Conservation (phyloP, 2,113 vertebrate species). For the Penelope pileata region DNA sequence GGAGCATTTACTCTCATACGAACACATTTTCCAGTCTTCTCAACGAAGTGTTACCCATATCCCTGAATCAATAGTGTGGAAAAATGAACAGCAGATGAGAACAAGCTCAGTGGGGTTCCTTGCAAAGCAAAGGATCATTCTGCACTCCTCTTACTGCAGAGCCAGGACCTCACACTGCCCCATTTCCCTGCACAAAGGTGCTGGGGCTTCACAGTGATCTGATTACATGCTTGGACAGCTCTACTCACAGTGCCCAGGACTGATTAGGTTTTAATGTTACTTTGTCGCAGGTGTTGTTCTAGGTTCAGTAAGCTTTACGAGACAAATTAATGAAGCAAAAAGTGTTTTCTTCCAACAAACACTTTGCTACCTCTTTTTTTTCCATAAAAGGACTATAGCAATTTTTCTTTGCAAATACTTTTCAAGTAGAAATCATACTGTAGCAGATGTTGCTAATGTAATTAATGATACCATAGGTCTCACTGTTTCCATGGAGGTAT, state of each 20-base stretch:
- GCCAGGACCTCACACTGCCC: not conserved
- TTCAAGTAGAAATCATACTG: not conserved
- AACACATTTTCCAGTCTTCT: not conserved
- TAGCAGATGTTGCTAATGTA: not conserved
- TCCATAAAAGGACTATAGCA: not conserved
- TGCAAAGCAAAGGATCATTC: not conserved
- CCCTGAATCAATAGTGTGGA: not conserved
- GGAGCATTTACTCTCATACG: not conserved
- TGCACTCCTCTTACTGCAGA: not conserved
- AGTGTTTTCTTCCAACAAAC: not conserved
- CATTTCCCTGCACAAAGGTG: not conserved
- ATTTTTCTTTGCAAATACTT: not conserved
- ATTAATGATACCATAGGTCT: not conserved
- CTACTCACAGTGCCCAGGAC: not conserved
- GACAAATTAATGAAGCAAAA: not conserved
- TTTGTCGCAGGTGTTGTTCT: not conserved
- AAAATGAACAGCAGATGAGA: not conserved
- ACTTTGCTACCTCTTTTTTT: not conserved
- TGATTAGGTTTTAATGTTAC: not conserved
- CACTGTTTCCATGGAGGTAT: not conserved
- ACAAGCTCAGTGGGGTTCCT: not conserved
- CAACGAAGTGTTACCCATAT: not conserved
- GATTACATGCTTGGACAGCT: not conserved
- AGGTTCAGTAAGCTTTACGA: not conserved
- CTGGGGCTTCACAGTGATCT: not conserved